phyloP scores from a whole-genome alignment of 2,888 invertebrate genomes.

The Melipona bicolor region DNA sequence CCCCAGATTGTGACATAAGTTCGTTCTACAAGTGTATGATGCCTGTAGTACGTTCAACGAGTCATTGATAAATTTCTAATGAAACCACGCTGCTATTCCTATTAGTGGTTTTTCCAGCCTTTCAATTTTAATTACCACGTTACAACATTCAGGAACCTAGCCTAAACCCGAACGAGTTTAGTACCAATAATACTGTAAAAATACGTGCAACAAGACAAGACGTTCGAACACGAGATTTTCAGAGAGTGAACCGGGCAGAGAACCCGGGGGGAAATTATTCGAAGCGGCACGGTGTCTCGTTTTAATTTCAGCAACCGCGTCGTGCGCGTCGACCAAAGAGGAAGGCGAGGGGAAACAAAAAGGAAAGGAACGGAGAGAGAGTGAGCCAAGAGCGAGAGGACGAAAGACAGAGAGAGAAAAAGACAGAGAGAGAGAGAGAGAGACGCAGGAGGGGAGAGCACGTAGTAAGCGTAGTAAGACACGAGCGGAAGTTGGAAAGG shows the following conservation, averaged over 20 bases:
- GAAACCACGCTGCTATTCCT: no score
- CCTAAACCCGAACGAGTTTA: no score
- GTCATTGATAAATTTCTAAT: no score
- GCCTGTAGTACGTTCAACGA: no score
- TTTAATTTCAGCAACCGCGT: conserved; percentile 37
- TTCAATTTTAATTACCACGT: no score
- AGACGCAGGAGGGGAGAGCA: conserved; percentile 42
- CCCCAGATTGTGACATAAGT: no score
- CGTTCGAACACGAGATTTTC: background rate
- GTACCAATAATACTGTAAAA: no score
- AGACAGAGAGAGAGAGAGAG: background rate
- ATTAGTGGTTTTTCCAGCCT: no score
- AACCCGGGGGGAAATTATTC: background rate
- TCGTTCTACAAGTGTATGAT: no score
- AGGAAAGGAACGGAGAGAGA: background rate
- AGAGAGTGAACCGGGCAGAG: background rate
- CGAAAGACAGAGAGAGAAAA: background rate
- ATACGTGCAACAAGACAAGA: no score
- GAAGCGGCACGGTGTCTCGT: conserved; percentile 31
- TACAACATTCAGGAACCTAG: no score
- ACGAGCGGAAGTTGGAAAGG: conserved; percentile 75
- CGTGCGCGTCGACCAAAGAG: background rate
- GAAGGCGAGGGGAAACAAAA: background rate
- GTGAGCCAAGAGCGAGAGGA: no score
- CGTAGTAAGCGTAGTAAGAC: conserved; percentile 78